Conservation (phyloP, 1,140 invertebrate genomes). For the Platorchestia sp. region DNA sequence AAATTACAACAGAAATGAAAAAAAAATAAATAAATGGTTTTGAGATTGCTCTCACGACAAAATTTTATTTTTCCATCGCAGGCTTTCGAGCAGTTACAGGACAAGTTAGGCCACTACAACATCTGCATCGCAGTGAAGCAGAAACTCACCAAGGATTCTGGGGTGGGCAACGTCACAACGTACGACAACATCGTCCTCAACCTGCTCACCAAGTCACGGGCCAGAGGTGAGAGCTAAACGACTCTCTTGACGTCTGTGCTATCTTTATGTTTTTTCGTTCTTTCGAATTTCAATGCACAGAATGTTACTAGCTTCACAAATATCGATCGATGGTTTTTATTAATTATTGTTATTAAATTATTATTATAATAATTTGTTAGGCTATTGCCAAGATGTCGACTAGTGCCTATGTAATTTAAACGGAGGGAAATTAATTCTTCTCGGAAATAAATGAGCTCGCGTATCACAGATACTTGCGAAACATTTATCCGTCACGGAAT, state of each 20-base stretch:
- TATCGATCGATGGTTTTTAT: too few relatives aligned
- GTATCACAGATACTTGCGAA: too few relatives aligned
- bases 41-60: background rate
- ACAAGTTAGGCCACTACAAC: conserved; percentile 81
- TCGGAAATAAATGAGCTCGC: too few relatives aligned
- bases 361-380: too few relatives aligned
- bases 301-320: background rate
- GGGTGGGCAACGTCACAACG: conserved; percentile 86
- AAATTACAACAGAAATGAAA: background rate
- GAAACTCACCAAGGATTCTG: conserved; percentile 94
- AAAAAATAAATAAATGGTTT: background rate
- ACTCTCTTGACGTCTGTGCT: background rate
- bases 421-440: too few relatives aligned
- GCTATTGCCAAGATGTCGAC: too few relatives aligned
- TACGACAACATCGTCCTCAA: conserved; percentile 87
- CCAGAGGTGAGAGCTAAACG: background rate
- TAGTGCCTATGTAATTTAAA: too few relatives aligned
- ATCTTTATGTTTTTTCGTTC: background rate
- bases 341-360: too few relatives aligned
- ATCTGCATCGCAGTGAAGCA: conserved; percentile 96
- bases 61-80: conserved; percentile 70
- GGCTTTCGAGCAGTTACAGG: conserved; percentile 94
- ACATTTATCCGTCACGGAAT: too few relatives aligned
- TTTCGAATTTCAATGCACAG: background rate
- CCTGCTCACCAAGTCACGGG: conserved; percentile 43